Percentiles rank a stretch among this genome's conserved stretches.
Evolutionary conservation across 2,888 invertebrate genomes (phyloP).

Genomic region (Herminia tarsipennalis): DNA sequence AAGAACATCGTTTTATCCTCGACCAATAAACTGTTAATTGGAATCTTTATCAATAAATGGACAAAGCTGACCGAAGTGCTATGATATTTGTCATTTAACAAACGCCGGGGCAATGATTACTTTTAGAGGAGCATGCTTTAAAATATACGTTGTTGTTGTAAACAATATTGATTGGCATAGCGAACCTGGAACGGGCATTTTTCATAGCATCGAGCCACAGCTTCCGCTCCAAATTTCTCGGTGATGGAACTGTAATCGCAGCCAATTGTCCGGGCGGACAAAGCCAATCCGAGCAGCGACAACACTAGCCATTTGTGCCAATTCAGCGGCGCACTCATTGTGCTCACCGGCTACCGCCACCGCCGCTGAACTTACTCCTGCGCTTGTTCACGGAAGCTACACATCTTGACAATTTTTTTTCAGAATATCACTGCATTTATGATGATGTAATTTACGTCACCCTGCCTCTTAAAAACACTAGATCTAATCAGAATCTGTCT

Average conservation of each 20-base stretch:
- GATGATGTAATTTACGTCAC: slow-evolving; percentile 9
- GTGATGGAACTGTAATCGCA: slow-evolving; percentile 84
- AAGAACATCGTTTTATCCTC: slow-evolving; percentile 46
- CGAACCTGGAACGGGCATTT: slow-evolving; percentile 84
- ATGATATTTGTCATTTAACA: slow-evolving; percentile 17
- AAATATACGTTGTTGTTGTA: neutral
- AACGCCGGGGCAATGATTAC: slow-evolving; percentile 7
- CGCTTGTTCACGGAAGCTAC: slow-evolving; percentile 61
- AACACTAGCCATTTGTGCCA: slow-evolving; percentile 84
- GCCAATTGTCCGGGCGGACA: slow-evolving; percentile 84
- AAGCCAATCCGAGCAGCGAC: slow-evolving; percentile 84
- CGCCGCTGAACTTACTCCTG: slow-evolving; percentile 58
- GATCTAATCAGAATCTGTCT: slow-evolving; percentile 8
- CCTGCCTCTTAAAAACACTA: slow-evolving; percentile 8
- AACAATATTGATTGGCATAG: slow-evolving; percentile 19
- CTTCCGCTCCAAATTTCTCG: slow-evolving; percentile 85
- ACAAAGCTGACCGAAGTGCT: slow-evolving; percentile 18
- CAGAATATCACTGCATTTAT: slow-evolving; percentile 28
- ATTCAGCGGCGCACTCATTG: slow-evolving; percentile 81
- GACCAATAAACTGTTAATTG: slow-evolving; percentile 52
- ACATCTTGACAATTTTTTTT: slow-evolving; percentile 43
- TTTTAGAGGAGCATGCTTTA: neutral
- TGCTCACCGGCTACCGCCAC: slow-evolving; percentile 59
- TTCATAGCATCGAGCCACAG: slow-evolving; percentile 80
- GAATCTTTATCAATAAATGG: slow-evolving; percentile 53